Evolutionary conservation across 2,797 vertebrate genomes (phyloP).

Genomic region (Coendou prehensilis): DNA sequence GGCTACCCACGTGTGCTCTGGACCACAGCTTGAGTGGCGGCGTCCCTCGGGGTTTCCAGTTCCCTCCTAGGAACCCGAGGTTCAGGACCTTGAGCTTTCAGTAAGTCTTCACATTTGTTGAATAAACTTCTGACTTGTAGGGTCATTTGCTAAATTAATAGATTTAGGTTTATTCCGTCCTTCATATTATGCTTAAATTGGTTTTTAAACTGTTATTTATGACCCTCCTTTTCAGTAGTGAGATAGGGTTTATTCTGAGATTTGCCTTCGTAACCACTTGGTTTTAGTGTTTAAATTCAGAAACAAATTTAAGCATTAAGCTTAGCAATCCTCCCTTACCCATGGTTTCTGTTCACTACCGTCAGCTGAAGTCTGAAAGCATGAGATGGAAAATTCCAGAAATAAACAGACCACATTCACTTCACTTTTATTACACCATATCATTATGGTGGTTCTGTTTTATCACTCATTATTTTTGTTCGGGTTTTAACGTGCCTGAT

Average conservation of each 20-base stretch:
- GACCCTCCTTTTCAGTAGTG: neutral
- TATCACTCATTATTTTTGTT: neutral
- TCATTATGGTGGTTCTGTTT: neutral
- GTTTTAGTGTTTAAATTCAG: neutral
- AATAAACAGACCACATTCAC: neutral
- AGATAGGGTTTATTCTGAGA: neutral
- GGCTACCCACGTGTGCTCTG: accelerated
- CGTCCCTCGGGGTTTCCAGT: neutral
- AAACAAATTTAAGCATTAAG: neutral
- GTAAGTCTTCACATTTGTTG: neutral
- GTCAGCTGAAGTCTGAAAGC: neutral
- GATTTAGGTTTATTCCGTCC: neutral
- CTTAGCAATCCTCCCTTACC: neutral
- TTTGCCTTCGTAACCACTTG: neutral
- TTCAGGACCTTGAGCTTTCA: neutral
- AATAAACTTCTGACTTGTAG: neutral
- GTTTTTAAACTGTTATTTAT: neutral
- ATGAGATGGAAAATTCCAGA: neutral
- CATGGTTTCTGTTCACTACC: neutral
- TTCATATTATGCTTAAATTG: neutral
- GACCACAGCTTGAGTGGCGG: no score
- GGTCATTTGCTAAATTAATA: neutral
- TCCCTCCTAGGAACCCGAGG: neutral
- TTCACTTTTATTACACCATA: neutral
- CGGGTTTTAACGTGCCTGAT: neutral